Percentiles rank a stretch among this genome's conserved stretches.
Evolutionary conservation across 2,888 invertebrate species (phyloP).

Genomic region (Pammene aurita): DNA sequence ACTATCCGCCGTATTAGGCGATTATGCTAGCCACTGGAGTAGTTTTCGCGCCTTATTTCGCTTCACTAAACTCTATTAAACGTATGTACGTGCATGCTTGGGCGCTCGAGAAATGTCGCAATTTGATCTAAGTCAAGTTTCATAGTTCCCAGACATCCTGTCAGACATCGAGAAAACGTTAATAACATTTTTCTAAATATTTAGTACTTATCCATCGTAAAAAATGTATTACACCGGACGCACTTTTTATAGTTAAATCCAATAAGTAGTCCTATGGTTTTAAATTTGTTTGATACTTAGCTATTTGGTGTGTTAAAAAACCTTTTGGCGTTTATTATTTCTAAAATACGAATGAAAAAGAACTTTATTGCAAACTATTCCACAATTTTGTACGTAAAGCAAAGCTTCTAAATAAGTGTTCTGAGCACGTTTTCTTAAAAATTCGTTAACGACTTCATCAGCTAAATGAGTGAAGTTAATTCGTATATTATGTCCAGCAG

Average conservation of each 20-base stretch:
- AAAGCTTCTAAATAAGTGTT: neutral
- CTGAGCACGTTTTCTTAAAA: conserved; percentile 13
- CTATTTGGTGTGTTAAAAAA: no score
- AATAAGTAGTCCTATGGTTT: no score
- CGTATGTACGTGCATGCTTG: conserved; percentile 15
- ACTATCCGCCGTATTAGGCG: conserved; percentile 34
- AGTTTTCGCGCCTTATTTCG: conserved; percentile 40
- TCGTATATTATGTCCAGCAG: conserved; percentile 1
- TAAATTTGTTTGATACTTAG: no score
- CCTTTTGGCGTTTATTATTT: no score
- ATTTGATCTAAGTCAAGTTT: conserved; percentile 37
- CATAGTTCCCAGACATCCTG: conserved; percentile 40
- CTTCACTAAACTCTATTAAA: conserved; percentile 29
- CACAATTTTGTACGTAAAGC: neutral
- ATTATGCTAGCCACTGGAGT: conserved; percentile 11
- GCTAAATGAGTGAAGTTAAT: conserved; percentile 16
- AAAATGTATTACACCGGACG: conserved; percentile 11
- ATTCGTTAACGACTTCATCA: conserved; percentile 30
- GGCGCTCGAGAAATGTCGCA: conserved; percentile 32
- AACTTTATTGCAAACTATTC: neutral
- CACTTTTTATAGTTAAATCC: neutral
- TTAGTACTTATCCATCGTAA: neutral
- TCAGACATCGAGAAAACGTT: conserved; percentile 34
- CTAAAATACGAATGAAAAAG: no score
- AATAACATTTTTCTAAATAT: conserved; percentile 14